Percentiles rank a stretch among this genome's conserved stretches.
phyloP scores from a whole-genome alignment of 2,113 vertebrate genomes.

The Mionectes macconnelli region DNA sequence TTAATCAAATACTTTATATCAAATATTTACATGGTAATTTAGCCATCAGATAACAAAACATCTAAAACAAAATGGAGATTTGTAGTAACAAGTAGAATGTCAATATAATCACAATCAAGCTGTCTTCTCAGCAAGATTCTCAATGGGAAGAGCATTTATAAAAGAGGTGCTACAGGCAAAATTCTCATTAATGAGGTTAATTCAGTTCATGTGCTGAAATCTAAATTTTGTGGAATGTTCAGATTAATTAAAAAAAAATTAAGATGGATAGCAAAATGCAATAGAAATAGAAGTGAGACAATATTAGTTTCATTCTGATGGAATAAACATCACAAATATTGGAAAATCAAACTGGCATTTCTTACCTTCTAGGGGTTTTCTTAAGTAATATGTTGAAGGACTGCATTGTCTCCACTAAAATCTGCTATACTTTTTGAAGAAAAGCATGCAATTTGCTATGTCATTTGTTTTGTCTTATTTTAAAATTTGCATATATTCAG shows the following conservation, averaged over 20 bases:
- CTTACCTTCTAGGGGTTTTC: neutral
- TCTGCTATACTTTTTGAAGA: neutral
- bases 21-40: neutral
- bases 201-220: conserved; percentile 33
- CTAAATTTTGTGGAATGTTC: neutral
- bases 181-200: conserved; percentile 42
- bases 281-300: neutral
- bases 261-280: neutral
- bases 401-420: neutral
- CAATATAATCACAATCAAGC: conserved; percentile 26
- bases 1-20: neutral
- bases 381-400: neutral
- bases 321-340: neutral
- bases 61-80: conserved; percentile 5
- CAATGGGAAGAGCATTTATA: neutral
- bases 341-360: neutral
- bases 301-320: conserved; percentile 13
- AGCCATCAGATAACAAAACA: neutral
- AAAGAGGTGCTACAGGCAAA: conserved; percentile 18
- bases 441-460: neutral
- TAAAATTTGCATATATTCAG: neutral
- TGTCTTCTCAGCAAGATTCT: conserved; percentile 33
- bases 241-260: neutral
- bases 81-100: neutral
- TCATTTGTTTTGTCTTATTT: neutral